These are phyloP conservation scores for Boloria selene DNA, from an alignment of 2,888 invertebrate genomes.

Conservation along the genomic window DNA sequence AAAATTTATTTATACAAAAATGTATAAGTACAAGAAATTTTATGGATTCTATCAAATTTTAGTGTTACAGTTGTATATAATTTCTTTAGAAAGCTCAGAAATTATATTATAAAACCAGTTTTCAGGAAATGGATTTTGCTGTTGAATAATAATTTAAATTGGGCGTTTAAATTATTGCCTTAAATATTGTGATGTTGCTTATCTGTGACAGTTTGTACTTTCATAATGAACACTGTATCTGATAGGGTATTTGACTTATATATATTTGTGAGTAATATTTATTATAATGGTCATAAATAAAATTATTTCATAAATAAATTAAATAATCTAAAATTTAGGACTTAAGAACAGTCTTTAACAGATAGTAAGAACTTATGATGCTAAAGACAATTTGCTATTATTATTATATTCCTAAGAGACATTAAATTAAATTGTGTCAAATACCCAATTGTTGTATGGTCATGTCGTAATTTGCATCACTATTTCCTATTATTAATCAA, in stretches of 20 bases:
- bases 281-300: constrained; percentile 17
- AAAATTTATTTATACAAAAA: not conserved
- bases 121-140: constrained; percentile 5
- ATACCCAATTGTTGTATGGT: constrained; percentile 45
- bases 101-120: constrained; percentile 7
- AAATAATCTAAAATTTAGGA: no score
- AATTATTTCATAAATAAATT: not conserved
- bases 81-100: constrained; percentile 7
- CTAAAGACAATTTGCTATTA: constrained; percentile 15
- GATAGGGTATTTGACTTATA: constrained; percentile 23
- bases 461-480: constrained; percentile 68
- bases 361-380: no score
- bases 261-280: constrained; percentile 8
- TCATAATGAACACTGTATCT: constrained; percentile 54
- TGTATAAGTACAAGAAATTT: not conserved
- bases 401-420: not conserved
- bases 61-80: constrained; percentile 3
- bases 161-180: constrained; percentile 17
- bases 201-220: constrained; percentile 61
- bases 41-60: not conserved
- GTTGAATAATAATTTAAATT: not conserved
- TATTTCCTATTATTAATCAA: constrained; percentile 54
- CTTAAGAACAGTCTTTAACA: no score
- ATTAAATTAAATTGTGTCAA: constrained; percentile 18
- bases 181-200: constrained; percentile 44